Evolutionary conservation across 2,113 vertebrate species (phyloP).

Genomic region (Corydoras maculifer): DNA sequence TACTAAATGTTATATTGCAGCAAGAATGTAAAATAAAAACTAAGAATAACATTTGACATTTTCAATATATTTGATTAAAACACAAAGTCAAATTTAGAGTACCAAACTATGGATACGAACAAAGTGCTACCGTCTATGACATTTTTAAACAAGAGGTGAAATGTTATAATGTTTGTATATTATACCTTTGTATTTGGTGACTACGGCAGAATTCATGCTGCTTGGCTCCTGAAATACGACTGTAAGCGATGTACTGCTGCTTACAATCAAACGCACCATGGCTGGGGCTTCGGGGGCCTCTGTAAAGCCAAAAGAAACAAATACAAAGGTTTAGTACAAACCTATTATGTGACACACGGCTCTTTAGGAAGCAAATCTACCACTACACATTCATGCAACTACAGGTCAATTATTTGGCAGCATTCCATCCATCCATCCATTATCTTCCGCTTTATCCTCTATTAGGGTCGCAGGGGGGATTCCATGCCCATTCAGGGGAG

Average conservation of each 20-base stretch:
- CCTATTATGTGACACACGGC: too few species aligned
- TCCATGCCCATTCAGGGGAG: too few species aligned
- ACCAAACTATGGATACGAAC: too few species aligned
- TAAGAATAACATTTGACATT: not conserved
- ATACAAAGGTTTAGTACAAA: too few species aligned
- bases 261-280: conserved; percentile 82
- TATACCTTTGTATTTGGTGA: conserved; percentile 92
- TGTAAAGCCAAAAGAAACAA: conserved; percentile 49
- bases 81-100: not conserved
- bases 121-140: too few species aligned
- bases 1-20: not conserved
- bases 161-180: not conserved
- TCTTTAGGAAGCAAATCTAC: not conserved
- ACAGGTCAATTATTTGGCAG: too few species aligned
- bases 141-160: too few species aligned
- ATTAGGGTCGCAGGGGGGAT: too few species aligned
- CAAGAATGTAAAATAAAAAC: not conserved
- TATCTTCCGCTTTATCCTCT: too few species aligned
- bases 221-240: conserved; percentile 93
- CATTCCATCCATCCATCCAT: too few species aligned
- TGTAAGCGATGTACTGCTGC: conserved; percentile 81
- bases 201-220: conserved; percentile 82
- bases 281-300: conserved; percentile 83
- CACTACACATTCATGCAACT: not conserved
- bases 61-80: not conserved